Conservation (phyloP, 2,797 vertebrate genomes). For the Catamblyrhynchus diadema region DNA sequence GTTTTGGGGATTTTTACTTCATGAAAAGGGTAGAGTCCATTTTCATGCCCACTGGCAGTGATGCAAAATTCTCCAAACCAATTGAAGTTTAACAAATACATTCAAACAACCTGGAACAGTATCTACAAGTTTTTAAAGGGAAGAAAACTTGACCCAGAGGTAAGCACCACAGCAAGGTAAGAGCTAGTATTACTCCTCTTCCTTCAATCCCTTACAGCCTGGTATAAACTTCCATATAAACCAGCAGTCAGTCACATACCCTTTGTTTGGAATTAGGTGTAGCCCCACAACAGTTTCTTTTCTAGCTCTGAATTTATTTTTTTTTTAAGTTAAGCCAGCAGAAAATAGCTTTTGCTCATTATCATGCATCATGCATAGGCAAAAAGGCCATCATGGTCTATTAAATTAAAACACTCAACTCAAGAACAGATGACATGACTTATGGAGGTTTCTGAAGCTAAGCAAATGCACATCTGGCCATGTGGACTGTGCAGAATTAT, state of each 20-base stretch:
- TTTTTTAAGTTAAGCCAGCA: not conserved
- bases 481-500: not conserved
- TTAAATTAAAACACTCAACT: not conserved
- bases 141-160: not conserved
- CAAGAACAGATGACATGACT: not conserved
- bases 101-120: not conserved
- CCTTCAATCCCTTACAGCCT: not conserved
- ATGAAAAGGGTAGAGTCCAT: not conserved
- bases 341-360: not conserved
- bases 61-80: not conserved
- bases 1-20: fast-evolving
- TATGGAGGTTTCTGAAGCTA: not conserved
- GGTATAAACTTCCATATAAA: not conserved
- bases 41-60: not conserved
- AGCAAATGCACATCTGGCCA: not conserved
- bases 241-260: not conserved
- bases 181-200: not conserved
- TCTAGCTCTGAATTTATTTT: not conserved
- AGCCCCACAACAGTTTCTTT: not conserved
- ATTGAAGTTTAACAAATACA: not conserved
- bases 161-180: not conserved
- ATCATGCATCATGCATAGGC: not conserved
- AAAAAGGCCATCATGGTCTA: not conserved
- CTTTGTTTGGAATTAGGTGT: not conserved
- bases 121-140: not conserved